A percentile compares a stretch with the other conserved stretches of the same genome.
phyloP scores from a whole-genome alignment of 2,888 invertebrate species.

The Nephrotoma guestfalica region DNA sequence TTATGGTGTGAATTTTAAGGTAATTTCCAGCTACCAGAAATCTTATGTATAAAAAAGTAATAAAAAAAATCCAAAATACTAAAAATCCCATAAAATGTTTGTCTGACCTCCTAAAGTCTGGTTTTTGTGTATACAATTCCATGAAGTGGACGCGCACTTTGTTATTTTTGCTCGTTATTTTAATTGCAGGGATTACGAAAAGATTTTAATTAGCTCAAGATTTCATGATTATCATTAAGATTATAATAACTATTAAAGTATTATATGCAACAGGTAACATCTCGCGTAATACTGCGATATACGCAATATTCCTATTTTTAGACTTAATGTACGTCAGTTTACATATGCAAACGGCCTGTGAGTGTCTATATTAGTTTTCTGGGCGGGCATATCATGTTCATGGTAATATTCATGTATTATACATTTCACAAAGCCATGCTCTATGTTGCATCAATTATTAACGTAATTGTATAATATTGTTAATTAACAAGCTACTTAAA shows the following conservation, averaged over 20 bases:
- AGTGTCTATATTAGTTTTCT: no score
- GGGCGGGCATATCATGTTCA: no score
- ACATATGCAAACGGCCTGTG: no score
- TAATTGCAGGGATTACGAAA: background rate
- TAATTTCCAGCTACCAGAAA: background rate
- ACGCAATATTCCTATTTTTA: no score
- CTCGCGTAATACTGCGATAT: background rate
- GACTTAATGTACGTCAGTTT: no score
- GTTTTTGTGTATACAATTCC: background rate
- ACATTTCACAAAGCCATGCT: background rate
- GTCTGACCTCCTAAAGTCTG: background rate
- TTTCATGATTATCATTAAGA: background rate
- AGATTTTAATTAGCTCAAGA: background rate
- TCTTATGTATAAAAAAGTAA: background rate
- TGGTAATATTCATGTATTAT: no score
- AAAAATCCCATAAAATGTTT: background rate
- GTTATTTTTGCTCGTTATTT: background rate
- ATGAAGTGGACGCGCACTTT: background rate
- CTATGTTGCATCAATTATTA: background rate
- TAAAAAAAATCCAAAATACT: background rate
- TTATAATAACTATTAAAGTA: background rate
- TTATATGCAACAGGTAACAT: background rate
- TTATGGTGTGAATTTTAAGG: background rate
- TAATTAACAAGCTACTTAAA: background rate
- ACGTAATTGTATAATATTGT: background rate